A percentile compares a stretch with the other conserved stretches of the same genome.
phyloP scores from a whole-genome alignment of 2,113 vertebrate species.

The Prionailurus bengalensis region DNA sequence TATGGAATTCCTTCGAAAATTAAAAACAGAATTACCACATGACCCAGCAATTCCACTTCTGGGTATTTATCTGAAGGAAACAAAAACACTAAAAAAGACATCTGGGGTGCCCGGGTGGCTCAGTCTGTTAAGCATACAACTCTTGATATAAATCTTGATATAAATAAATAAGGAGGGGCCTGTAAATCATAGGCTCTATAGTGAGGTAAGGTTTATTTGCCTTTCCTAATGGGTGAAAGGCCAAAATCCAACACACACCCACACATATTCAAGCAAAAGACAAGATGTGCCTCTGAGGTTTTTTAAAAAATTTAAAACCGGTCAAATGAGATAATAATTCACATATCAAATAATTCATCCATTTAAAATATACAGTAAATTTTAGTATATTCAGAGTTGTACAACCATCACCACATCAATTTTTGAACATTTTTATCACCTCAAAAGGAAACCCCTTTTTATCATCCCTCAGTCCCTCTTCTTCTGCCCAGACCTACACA shows the following conservation, averaged over 20 bases:
- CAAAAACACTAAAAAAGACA: neutral
- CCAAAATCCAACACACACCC: neutral
- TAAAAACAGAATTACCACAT: neutral
- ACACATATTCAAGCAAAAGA: neutral
- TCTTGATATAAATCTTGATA: no score
- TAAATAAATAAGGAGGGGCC: neutral
- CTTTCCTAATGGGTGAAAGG: neutral
- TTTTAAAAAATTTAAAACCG: neutral
- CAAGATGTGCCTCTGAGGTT: neutral
- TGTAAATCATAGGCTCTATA: neutral
- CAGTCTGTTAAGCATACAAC: neutral
- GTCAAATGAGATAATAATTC: neutral
- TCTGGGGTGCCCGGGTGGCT: neutral
- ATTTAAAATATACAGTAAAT: neutral
- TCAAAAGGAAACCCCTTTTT: neutral
- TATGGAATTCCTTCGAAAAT: neutral
- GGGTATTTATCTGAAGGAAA: neutral
- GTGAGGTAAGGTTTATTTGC: neutral
- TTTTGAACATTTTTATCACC: constrained; percentile 2
- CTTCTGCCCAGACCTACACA: neutral
- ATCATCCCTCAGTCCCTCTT: neutral
- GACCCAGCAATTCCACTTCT: neutral
- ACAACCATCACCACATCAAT: neutral
- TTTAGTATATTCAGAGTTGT: constrained; percentile 9
- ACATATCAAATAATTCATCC: neutral